Conservation (phyloP, 1,140 invertebrate genomes). For the Drosophila triauraria region DNA sequence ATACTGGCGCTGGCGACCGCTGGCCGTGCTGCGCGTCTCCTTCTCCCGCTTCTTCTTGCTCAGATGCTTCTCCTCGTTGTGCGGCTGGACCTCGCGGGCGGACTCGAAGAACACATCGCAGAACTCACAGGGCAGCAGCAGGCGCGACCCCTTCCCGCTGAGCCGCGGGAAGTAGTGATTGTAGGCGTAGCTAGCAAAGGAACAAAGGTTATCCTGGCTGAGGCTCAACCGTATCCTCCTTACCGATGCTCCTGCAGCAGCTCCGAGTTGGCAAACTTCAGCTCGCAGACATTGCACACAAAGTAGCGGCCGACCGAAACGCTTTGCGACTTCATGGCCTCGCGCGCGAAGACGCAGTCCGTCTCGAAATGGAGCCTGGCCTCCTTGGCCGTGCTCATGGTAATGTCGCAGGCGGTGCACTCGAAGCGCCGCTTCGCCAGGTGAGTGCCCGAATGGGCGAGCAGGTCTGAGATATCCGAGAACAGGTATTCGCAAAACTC, state of each 20-base stretch:
- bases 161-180: constrained; percentile 80
- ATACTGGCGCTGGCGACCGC: constrained; percentile 85
- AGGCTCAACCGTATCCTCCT: background rate
- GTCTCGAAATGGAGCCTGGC: constrained; percentile 86
- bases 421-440: constrained; percentile 86
- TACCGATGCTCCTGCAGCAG: constrained; percentile 85
- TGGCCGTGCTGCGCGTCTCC: constrained; percentile 43
- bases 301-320: constrained; percentile 72
- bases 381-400: constrained; percentile 85
- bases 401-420: constrained; percentile 86
- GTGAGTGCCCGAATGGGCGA: constrained; percentile 86
- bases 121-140: constrained; percentile 75
- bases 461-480: constrained; percentile 85
- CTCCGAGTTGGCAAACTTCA: constrained; percentile 75
- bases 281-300: constrained; percentile 86
- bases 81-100: constrained; percentile 84
- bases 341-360: constrained; percentile 86
- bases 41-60: constrained; percentile 79
- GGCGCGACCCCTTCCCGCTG: constrained; percentile 29
- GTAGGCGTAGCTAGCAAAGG: constrained; percentile 44
- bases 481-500: constrained; percentile 87
- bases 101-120: constrained; percentile 79
- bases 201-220: background rate
- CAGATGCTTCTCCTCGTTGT: constrained; percentile 81
- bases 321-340: constrained; percentile 59